Evolutionary conservation across 1,140 invertebrate species (phyloP).

Genomic region (Andricus grossulariae): DNA sequence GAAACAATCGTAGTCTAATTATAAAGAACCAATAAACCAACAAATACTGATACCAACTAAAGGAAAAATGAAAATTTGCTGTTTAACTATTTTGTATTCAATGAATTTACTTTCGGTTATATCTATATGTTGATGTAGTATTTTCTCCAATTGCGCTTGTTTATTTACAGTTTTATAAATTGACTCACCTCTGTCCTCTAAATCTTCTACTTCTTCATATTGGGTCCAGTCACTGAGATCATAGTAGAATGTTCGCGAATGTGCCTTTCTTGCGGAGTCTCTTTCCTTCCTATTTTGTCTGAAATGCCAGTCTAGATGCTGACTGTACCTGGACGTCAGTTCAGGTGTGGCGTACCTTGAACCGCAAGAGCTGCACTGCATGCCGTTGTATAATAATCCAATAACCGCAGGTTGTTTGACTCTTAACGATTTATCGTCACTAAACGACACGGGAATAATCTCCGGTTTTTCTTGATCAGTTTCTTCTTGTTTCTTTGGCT

Average conservation of each 20-base stretch:
- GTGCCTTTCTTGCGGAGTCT: conserved; percentile 88
- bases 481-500: conserved; percentile 71
- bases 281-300: conserved; percentile 92
- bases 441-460: conserved; percentile 80
- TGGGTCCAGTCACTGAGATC: conserved; percentile 94
- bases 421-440: conserved; percentile 85
- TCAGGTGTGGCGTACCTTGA: conserved; percentile 88
- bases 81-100: too few relatives aligned
- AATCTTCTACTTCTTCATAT: conserved; percentile 95
- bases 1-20: too few relatives aligned
- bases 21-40: too few relatives aligned
- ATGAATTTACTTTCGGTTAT: too few relatives aligned
- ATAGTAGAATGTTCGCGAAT: conserved; percentile 92
- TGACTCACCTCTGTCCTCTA: conserved; percentile 88
- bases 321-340: conserved; percentile 90
- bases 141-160: too few relatives aligned
- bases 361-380: conserved; percentile 96
- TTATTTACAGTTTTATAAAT: neutral
- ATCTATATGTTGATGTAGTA: too few relatives aligned
- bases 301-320: conserved; percentile 98
- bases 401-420: conserved; percentile 50
- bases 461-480: conserved; percentile 74
- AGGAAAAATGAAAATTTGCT: too few relatives aligned
- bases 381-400: conserved; percentile 85
- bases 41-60: too few relatives aligned